These are phyloP conservation scores for Drosophila mercatorum DNA, from an alignment of 2,888 invertebrate species.

Conservation along the genomic window DNA sequence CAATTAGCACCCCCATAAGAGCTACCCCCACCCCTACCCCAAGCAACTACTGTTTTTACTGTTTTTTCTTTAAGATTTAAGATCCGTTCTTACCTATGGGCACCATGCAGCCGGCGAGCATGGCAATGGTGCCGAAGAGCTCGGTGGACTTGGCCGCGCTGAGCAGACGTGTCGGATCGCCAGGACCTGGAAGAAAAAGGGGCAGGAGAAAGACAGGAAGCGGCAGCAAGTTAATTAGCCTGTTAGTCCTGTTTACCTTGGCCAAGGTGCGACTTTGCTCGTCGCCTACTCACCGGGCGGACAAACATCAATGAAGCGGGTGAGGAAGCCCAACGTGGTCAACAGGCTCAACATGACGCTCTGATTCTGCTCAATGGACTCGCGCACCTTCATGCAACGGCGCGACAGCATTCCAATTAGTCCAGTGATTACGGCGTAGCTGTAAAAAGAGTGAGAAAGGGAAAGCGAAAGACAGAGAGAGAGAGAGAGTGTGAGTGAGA, in stretches of 20 bases:
- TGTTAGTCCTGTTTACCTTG: conserved; percentile 18
- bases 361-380: conserved; percentile 86
- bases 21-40: conserved; percentile 1
- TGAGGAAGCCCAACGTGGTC: conserved; percentile 84
- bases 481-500: not conserved
- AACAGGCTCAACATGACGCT: conserved; percentile 83
- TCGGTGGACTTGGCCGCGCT: conserved; percentile 83
- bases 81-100: conserved; percentile 81
- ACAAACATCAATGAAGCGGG: conserved; percentile 84
- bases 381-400: conserved; percentile 89
- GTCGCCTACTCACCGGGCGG: conserved; percentile 81
- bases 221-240: conserved; percentile 28
- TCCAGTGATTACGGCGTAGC: conserved; percentile 92
- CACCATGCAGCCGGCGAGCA: conserved; percentile 83
- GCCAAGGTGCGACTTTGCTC: conserved; percentile 53
- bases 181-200: conserved; percentile 74
- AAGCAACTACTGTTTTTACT: not conserved
- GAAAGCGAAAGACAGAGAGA: not conserved
- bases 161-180: conserved; percentile 83
- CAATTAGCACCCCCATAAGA: conserved; percentile 71
- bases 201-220: conserved; percentile 22
- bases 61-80: not conserved
- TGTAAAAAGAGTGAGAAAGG: conserved; percentile 82
- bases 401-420: conserved; percentile 91
- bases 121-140: conserved; percentile 84